Evolutionary conservation across 2,888 invertebrate species (phyloP), one percentile per base, ranked within the genome.

Genomic region (Apoda limacodes): DNA sequence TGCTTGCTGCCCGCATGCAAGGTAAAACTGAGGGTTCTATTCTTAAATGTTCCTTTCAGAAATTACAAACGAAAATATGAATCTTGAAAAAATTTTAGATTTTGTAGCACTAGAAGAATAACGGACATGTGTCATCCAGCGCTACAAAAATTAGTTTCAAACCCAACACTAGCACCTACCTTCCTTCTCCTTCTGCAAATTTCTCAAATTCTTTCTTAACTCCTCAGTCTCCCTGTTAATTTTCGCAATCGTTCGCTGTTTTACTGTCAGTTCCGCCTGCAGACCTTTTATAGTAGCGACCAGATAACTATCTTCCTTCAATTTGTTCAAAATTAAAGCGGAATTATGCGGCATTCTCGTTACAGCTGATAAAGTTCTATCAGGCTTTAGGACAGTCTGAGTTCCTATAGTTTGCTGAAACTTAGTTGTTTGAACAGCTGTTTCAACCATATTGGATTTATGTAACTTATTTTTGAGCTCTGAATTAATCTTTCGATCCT

Each of bases 201-300:
- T 85, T 31, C 86, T 80, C 51, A 91, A 88, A 25, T 89, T 90
- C 58, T 88, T 91, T 50, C 86, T 85, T 33, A 89, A 62, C 39
- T 92, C 92, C 21, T 91, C 90, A 23, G 89, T 75, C 52, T 92
- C 92, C 43, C 88, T 86, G 21, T 88, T 89, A 26, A 92, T 71
- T 41, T 89, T 88, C 19, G 83, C 76, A 37, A 90, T 82, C 2
- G 85, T 83, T 45, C 90, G 88, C 49, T 92, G 91, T 60, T 91
- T 91, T 17, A 85, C 84, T 3, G 86, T 83, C 28, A 92, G 56
- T 52, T 92, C 92, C 0, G 87, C 65, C 55, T 92, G 89, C 52
- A 92, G 69, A 2, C 91, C 91, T 37, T 92, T 85, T 46, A 92
- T 89, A 0, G 92, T 91, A 1, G 91, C 90, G 13, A 92, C 63